A percentile compares a stretch with the other conserved stretches of the same genome.
phyloP scores from a whole-genome alignment of 2,113 vertebrate genomes.

The Sinocyclocheilus rhinocerous region DNA sequence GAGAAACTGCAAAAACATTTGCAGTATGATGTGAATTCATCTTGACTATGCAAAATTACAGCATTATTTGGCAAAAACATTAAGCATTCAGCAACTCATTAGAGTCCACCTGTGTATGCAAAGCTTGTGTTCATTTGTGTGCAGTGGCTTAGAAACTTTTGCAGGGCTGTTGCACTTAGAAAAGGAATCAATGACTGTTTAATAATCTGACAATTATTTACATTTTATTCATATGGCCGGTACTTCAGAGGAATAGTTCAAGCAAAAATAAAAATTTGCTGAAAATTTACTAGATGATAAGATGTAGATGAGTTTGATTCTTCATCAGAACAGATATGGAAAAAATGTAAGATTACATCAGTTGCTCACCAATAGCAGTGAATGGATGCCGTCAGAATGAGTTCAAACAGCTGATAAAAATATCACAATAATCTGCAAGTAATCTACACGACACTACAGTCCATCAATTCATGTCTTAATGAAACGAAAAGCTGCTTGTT shows the following conservation, averaged over 20 bases:
- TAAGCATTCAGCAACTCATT: conserved; percentile 12
- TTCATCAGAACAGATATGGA: no score
- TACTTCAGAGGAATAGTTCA: background rate
- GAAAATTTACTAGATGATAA: no score
- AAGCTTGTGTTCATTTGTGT: conserved; percentile 20
- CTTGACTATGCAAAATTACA: background rate
- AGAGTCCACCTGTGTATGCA: background rate
- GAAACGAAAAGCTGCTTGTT: no score
- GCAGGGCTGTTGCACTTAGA: background rate
- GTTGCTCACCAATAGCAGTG: no score
- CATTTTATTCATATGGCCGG: background rate
- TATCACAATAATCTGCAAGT: no score
- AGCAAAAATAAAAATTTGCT: no score
- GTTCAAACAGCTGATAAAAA: no score
- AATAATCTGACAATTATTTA: background rate
- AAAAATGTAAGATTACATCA: no score
- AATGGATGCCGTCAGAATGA: no score
- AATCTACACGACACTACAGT: no score
- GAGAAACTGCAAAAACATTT: background rate
- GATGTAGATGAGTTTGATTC: no score
- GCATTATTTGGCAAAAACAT: background rate
- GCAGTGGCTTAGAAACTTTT: background rate
- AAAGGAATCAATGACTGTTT: background rate
- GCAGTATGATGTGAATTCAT: background rate
- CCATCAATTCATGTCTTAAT: no score